phyloP scores from a whole-genome alignment of 2,113 vertebrate species.

The Pelodiscus sinensis region DNA sequence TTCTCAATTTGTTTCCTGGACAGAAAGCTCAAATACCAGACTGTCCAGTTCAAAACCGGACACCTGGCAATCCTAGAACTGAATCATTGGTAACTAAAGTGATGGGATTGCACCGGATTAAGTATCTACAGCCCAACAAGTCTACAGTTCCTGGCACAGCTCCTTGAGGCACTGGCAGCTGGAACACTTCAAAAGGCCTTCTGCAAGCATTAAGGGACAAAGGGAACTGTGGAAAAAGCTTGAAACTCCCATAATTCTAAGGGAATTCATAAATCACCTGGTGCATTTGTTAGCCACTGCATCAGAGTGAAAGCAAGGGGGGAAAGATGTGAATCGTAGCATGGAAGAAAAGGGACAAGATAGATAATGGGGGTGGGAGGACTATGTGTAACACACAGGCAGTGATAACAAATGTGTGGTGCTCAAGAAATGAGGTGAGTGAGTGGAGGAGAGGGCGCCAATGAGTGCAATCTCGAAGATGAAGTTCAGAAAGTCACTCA shows the following conservation, averaged over 20 bases:
- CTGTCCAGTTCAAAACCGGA: too few relatives aligned
- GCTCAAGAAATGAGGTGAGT: fast-evolving
- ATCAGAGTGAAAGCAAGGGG: fast-evolving
- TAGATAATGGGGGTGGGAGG: not conserved
- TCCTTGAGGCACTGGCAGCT: not conserved
- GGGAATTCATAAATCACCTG: not conserved
- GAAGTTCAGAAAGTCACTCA: not conserved
- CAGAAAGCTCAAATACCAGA: too few relatives aligned
- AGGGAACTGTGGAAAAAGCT: not conserved
- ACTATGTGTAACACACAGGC: not conserved
- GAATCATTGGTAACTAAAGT: fast-evolving
- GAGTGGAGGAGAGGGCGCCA: too few relatives aligned
- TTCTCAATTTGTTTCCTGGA: too few relatives aligned
- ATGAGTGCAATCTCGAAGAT: too few relatives aligned
- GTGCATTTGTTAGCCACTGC: not conserved
- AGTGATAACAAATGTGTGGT: not conserved
- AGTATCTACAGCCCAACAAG: not conserved
- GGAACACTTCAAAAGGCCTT: not conserved
- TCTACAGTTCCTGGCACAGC: not conserved
- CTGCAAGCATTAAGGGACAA: not conserved
- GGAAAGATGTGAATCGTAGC: not conserved
- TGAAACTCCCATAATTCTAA: not conserved
- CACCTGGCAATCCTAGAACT: not conserved
- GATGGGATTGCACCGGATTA: not conserved
- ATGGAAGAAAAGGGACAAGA: not conserved